Percentiles rank a stretch among this genome's conserved stretches.
phyloP scores from a whole-genome alignment of 2,797 vertebrate genomes.

The Parambassis ranga region DNA sequence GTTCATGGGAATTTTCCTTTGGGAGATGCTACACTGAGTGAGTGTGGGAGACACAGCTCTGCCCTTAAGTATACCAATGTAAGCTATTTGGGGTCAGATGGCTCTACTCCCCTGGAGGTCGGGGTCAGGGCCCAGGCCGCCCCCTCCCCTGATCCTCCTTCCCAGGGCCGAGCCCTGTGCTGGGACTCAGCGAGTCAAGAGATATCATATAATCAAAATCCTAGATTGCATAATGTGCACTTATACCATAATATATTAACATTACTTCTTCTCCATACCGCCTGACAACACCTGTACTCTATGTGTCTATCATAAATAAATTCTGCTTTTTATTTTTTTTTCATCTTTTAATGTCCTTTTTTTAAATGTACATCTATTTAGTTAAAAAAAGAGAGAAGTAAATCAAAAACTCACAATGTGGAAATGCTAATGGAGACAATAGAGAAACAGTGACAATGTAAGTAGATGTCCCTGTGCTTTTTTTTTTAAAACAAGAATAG shows the following conservation, averaged over 20 bases:
- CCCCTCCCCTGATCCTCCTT: constrained; percentile 37
- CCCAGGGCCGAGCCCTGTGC: not conserved
- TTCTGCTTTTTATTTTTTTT: constrained; percentile 81
- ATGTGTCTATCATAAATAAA: constrained; percentile 93
- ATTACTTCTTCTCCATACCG: constrained; percentile 59
- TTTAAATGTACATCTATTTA: constrained; percentile 72
- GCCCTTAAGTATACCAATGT: constrained; percentile 54
- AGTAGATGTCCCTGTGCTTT: constrained; percentile 84
- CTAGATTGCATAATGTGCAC: constrained; percentile 92
- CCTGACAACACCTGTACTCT: constrained; percentile 88
- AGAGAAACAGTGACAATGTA: constrained; percentile 53
- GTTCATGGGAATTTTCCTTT: constrained; percentile 65
- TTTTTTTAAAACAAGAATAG: constrained; percentile 59
- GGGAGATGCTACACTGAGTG: constrained; percentile 75
- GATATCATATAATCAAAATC: constrained; percentile 80
- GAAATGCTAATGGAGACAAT: constrained; percentile 59
- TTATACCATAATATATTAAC: constrained; percentile 91
- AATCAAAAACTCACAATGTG: constrained; percentile 53
- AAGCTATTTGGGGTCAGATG: constrained; percentile 75
- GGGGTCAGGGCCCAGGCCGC: too few relatives aligned
- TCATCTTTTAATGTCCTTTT: constrained; percentile 65
- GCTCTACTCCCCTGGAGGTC: constrained; percentile 62
- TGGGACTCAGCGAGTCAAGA: constrained; percentile 66
- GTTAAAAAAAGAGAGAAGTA: constrained; percentile 47
- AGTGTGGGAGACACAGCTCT: constrained; percentile 69